A percentile compares a stretch with the other conserved stretches of the same genome.
phyloP scores from a whole-genome alignment of 2,113 vertebrate species.

The Podarcis raffonei region DNA sequence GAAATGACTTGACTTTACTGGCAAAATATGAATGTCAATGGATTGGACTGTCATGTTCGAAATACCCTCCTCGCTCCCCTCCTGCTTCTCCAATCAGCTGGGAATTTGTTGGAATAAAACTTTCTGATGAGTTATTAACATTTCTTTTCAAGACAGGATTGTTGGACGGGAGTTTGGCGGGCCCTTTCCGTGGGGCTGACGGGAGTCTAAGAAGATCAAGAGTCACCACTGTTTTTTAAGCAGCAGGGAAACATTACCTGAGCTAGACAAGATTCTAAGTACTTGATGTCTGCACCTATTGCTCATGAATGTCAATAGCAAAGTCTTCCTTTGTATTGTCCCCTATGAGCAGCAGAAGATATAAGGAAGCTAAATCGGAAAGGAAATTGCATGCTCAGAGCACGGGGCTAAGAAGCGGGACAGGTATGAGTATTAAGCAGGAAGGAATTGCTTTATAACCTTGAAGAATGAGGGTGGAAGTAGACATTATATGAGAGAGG shows the following conservation, averaged over 20 bases:
- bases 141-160: slow-evolving; percentile 40
- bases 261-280: not conserved
- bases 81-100: slow-evolving; percentile 17
- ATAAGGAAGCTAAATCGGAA: not conserved
- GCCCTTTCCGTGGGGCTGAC: not conserved
- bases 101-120: slow-evolving; percentile 64
- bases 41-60: slow-evolving; percentile 49
- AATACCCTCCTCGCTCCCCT: not conserved
- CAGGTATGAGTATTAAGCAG: not conserved
- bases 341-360: not conserved
- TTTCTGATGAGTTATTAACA: slow-evolving; percentile 53
- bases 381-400: not conserved
- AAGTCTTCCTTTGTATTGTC: not conserved
- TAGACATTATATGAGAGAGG: not conserved
- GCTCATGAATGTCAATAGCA: not conserved
- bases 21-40: slow-evolving; percentile 74
- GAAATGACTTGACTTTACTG: slow-evolving; percentile 66
- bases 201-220: not conserved
- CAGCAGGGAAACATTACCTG: not conserved
- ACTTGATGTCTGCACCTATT: not conserved
- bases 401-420: not conserved
- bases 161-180: not conserved
- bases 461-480: not conserved
- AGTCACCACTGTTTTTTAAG: not conserved
- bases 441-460: not conserved